Evolutionary conservation across 2,888 invertebrate genomes (phyloP).

Genomic region (Leucoma salicis): DNA sequence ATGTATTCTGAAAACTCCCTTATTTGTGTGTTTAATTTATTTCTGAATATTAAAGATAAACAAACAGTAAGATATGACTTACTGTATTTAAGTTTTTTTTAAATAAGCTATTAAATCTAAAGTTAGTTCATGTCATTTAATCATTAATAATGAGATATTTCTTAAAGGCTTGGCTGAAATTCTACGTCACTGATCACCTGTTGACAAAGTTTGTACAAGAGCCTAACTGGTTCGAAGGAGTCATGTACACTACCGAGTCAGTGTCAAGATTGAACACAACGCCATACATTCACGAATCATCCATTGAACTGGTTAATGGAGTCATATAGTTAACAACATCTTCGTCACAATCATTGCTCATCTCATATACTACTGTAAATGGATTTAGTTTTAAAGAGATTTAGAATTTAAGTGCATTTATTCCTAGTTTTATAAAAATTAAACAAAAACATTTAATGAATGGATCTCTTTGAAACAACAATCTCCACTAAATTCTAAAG

Average conservation of each 20-base stretch:
- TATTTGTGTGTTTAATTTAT: background rate
- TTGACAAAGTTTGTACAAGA: conserved; percentile 75
- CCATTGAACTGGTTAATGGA: conserved; percentile 77
- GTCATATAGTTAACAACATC: conserved; percentile 62
- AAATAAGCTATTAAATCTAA: conserved; percentile 1
- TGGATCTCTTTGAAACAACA: conserved; percentile 55
- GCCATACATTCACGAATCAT: conserved; percentile 65
- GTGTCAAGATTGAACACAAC: conserved; percentile 59
- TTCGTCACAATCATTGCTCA: conserved; percentile 44
- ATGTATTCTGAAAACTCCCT: background rate
- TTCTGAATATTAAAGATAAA: background rate
- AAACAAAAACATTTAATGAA: conserved; percentile 10
- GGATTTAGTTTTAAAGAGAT: conserved; percentile 60
- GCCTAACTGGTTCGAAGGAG: conserved; percentile 73
- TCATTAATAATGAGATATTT: conserved; percentile 52
- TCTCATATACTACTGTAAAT: conserved; percentile 54
- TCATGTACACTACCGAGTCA: conserved; percentile 65
- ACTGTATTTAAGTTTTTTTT: too few species aligned
- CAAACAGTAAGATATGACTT: too few species aligned
- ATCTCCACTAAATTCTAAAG: conserved; percentile 33
- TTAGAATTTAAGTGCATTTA: conserved; percentile 39
- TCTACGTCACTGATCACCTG: conserved; percentile 79
- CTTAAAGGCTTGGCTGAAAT: conserved; percentile 82
- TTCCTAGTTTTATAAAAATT: conserved; percentile 29
- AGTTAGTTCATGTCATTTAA: conserved; percentile 13